Conservation (phyloP, 2,113 vertebrate genomes). For the Gambusia affinis region DNA sequence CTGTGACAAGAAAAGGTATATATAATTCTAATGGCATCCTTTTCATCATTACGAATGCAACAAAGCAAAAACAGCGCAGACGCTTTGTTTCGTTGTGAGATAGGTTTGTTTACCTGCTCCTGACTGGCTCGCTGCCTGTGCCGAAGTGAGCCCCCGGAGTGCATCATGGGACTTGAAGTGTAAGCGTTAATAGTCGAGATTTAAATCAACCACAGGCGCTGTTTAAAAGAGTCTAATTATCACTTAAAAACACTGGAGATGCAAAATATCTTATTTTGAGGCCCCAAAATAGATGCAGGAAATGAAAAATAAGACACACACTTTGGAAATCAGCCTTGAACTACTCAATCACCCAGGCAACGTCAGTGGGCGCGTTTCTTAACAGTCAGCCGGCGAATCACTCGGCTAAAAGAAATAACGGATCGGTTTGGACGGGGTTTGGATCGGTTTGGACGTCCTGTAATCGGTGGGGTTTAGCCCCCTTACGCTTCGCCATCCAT, state of each 20-base stretch:
- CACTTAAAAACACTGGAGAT: accelerated
- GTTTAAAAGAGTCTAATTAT: accelerated
- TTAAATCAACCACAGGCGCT: background rate
- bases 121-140: conserved; percentile 50
- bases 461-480: no score
- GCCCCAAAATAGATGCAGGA: accelerated
- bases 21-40: conserved; percentile 26
- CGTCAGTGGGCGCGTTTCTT: background rate
- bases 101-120: conserved; percentile 81
- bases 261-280: background rate
- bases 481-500: no score
- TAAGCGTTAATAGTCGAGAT: accelerated
- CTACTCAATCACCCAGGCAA: conserved; percentile 58
- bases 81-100: conserved; percentile 61
- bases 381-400: background rate
- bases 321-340: accelerated
- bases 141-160: background rate
- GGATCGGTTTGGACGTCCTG: no score
- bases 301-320: accelerated
- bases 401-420: background rate
- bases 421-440: no score
- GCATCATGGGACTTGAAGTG: conserved; percentile 72
- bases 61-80: conserved; percentile 27
- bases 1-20: conserved; percentile 11
- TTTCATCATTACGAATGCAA: conserved; percentile 49